phyloP scores from a whole-genome alignment of 2,888 invertebrate species.

The Troides helena region DNA sequence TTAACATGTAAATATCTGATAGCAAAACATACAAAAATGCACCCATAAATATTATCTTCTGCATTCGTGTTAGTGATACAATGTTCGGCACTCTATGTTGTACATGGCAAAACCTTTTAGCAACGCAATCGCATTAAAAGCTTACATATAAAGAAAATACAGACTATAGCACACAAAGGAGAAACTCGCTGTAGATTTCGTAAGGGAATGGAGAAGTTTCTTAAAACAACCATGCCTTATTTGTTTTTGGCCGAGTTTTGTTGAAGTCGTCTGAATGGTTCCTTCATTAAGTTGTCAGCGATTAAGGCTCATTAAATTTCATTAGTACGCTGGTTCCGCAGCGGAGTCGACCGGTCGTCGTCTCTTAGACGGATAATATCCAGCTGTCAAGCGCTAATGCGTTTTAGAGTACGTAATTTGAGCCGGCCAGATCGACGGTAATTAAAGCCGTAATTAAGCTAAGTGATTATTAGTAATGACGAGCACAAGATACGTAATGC shows the following conservation, averaged over 20 bases:
- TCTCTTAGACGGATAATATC: conserved; percentile 79
- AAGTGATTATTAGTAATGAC: conserved; percentile 76
- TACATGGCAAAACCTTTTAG: conserved; percentile 43
- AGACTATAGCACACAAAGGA: conserved; percentile 24
- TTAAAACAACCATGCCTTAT: conserved; percentile 43
- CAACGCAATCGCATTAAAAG: conserved; percentile 40
- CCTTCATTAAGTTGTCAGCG: conserved; percentile 77
- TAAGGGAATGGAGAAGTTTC: conserved; percentile 43
- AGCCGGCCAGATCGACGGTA: conserved; percentile 78
- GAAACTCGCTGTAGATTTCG: conserved; percentile 13
- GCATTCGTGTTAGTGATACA: conserved; percentile 32
- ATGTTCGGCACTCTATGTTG: conserved; percentile 34
- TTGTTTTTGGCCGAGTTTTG: conserved; percentile 59
- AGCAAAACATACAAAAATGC: conserved; percentile 21
- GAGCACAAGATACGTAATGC: conserved; percentile 47
- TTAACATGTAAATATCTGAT: neutral
- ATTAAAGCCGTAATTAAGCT: conserved; percentile 79
- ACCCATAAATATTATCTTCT: conserved; percentile 30
- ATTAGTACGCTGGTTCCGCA: conserved; percentile 69
- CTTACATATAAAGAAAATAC: conserved; percentile 33
- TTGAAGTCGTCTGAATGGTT: conserved; percentile 71
- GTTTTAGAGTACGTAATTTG: conserved; percentile 81
- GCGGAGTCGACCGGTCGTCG: conserved; percentile 55
- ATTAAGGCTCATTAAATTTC: conserved; percentile 80
- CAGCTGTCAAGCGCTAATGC: conserved; percentile 79